Evolutionary conservation across 2,113 vertebrate species (phyloP).

Genomic region (Apus apus): DNA sequence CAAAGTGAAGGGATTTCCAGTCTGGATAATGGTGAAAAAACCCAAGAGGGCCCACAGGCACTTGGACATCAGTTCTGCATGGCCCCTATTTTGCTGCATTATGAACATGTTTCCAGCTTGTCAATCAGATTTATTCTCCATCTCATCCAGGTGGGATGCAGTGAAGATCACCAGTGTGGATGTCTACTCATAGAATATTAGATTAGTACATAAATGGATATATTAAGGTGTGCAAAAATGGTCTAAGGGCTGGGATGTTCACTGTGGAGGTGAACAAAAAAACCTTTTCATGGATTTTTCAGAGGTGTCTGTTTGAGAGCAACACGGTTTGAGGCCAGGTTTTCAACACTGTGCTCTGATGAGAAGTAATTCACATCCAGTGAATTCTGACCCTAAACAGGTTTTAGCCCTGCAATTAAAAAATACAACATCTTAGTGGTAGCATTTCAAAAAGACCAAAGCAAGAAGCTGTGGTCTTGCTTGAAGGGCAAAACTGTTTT

Average conservation of each 20-base stretch:
- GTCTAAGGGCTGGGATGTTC: background rate
- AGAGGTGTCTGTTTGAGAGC: background rate
- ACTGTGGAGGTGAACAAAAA: background rate
- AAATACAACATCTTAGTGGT: background rate
- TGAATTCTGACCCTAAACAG: background rate
- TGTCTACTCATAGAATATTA: background rate
- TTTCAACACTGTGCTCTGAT: background rate
- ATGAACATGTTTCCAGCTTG: background rate
- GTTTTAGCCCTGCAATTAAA: background rate
- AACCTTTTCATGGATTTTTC: background rate
- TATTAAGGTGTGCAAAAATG: background rate
- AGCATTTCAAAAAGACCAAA: background rate
- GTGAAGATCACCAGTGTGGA: background rate
- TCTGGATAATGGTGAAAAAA: background rate
- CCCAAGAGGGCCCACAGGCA: background rate
- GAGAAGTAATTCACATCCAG: background rate
- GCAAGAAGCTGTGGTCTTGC: background rate
- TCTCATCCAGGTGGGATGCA: background rate
- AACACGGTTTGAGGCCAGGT: background rate
- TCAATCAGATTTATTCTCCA: background rate
- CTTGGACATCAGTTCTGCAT: accelerated
- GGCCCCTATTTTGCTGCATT: background rate
- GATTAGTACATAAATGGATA: background rate
- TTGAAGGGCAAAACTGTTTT: background rate
- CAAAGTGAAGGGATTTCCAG: background rate